Evolutionary conservation across 2,113 vertebrate species (phyloP).

Genomic region (Aptenodytes forsteri): DNA sequence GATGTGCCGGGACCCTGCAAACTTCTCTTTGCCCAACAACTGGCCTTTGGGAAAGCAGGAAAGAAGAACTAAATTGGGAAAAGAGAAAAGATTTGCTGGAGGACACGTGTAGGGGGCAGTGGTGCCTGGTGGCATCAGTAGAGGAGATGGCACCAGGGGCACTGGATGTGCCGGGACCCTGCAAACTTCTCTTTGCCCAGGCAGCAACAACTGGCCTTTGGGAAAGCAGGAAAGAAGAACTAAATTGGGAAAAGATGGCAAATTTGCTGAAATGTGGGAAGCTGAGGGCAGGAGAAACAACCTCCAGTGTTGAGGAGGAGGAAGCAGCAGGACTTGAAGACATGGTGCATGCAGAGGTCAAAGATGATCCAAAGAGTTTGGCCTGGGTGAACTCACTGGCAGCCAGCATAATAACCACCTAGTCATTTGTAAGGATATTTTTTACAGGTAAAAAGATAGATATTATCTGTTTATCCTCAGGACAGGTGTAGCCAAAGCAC

Average conservation of each 20-base stretch:
- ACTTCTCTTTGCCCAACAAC: no score
- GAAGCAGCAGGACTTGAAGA: background rate
- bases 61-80: no score
- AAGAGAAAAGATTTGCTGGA: no score
- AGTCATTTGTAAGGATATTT: background rate
- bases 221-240: background rate
- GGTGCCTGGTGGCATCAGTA: background rate
- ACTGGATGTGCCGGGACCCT: background rate
- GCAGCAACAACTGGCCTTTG: background rate
- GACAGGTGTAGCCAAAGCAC: background rate
- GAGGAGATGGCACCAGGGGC: background rate
- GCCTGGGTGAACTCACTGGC: background rate
- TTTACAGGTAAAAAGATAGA: background rate
- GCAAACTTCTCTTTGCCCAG: background rate
- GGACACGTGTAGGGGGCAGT: fast-evolving
- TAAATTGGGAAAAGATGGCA: background rate
- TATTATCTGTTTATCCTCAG: background rate
- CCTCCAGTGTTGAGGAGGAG: background rate
- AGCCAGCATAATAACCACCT: background rate
- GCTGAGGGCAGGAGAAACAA: background rate
- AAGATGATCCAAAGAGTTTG: background rate
- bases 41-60: no score
- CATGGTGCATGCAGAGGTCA: background rate
- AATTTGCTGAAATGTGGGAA: background rate
- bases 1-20: no score